Percentiles rank a stretch among this genome's conserved stretches.
Conservation (phyloP, 2,113 vertebrate genomes). For the Poecile atricapillus region DNA sequence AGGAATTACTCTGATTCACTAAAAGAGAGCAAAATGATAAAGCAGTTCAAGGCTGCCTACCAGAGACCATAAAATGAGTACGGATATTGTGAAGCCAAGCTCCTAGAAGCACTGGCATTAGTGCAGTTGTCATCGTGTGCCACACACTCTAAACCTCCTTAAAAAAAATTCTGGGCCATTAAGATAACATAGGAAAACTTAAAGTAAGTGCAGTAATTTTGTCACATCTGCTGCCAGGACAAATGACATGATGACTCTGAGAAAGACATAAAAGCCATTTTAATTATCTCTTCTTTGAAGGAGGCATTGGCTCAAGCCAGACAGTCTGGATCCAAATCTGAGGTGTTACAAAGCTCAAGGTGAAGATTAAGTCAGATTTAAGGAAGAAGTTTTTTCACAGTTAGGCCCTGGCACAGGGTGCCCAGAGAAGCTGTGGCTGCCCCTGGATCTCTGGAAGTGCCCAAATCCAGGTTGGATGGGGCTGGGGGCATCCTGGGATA, state of each 20-base stretch:
- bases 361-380: background rate
- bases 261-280: background rate
- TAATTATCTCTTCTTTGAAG: conserved; percentile 8
- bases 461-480: fast-evolving
- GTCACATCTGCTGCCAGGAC: background rate
- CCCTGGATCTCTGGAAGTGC: background rate
- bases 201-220: background rate
- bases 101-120: background rate
- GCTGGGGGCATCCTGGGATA: fast-evolving
- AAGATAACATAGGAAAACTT: background rate
- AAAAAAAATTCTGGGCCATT: background rate
- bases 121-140: background rate
- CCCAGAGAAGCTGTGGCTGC: background rate
- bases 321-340: background rate
- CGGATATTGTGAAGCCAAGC: background rate
- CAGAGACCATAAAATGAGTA: background rate
- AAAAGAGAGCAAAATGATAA: background rate
- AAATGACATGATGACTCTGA: background rate
- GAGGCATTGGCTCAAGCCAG: background rate
- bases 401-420: background rate
- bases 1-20: conserved; percentile 23
- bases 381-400: background rate
- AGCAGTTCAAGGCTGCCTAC: background rate
- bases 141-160: background rate
- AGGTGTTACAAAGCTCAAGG: background rate